phyloP scores from a whole-genome alignment of 1,140 invertebrate genomes.

The Drosophila tropicalis region DNA sequence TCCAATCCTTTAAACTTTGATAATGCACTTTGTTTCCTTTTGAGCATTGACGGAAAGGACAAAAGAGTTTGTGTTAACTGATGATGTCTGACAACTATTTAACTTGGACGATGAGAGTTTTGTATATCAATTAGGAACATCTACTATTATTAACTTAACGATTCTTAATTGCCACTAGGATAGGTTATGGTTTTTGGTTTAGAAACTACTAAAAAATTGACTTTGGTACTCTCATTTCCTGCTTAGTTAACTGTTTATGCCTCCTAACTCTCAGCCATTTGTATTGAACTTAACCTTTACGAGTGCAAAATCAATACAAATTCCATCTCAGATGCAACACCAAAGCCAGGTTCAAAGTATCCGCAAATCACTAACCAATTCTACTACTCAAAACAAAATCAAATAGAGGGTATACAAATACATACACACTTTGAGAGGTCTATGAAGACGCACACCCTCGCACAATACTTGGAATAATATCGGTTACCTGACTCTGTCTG shows the following conservation, averaged over 20 bases:
- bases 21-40: no score
- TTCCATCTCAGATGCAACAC: constrained; percentile 9
- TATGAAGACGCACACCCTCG: constrained; percentile 7
- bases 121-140: neutral
- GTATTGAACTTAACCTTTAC: constrained; percentile 25
- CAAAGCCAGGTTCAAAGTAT: constrained; percentile 63
- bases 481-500: constrained; percentile 48
- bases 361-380: constrained; percentile 21
- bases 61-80: no score
- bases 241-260: neutral
- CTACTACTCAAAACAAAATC: constrained; percentile 39
- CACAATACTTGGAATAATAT: constrained; percentile 17
- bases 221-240: neutral
- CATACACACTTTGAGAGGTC: constrained; percentile 7
- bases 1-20: no score
- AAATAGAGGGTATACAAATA: constrained; percentile 20
- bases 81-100: no score
- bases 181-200: neutral
- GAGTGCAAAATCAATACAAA: constrained; percentile 19
- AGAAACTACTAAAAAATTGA: neutral
- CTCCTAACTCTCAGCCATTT: neutral
- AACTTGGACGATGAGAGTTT: no score
- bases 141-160: no score
- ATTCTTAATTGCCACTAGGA: neutral
- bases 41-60: no score